Evolutionary conservation across 2,113 vertebrate species (phyloP).

Genomic region (Zingel zingel): DNA sequence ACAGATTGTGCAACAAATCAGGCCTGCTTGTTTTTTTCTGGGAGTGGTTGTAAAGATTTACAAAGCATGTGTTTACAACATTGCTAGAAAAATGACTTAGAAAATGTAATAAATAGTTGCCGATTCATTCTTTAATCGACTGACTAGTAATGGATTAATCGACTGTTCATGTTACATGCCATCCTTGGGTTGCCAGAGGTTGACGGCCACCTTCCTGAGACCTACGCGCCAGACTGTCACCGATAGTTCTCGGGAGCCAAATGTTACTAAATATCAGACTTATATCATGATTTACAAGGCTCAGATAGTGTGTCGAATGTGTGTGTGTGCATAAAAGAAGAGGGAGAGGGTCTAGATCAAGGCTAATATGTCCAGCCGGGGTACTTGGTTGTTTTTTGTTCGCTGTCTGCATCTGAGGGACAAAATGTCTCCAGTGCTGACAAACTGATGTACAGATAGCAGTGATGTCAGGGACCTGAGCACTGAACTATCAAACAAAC

Average conservation of each 20-base stretch:
- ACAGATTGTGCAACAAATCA: too few species aligned
- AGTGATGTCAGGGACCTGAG: constrained; percentile 73
- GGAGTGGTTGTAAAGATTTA: too few species aligned
- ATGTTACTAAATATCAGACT: too few species aligned
- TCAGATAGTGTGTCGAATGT: not conserved
- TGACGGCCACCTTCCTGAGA: not conserved
- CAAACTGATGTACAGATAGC: constrained; percentile 63
- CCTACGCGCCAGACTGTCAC: not conserved
- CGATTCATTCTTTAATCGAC: not conserved
- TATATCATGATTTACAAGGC: not conserved
- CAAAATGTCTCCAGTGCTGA: constrained; percentile 72
- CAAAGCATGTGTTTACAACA: too few species aligned
- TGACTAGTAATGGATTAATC: not conserved
- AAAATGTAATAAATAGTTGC: not conserved
- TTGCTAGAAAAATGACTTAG: too few species aligned
- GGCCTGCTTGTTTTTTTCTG: too few species aligned
- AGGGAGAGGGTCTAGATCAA: constrained; percentile 59
- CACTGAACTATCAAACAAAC: constrained; percentile 15
- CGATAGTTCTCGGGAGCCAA: too few species aligned
- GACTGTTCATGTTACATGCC: not conserved
- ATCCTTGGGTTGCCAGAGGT: too few species aligned
- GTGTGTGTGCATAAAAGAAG: not conserved
- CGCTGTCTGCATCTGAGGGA: constrained; percentile 63
- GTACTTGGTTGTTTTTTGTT: constrained; percentile 66
- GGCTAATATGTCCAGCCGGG: constrained; percentile 51